Percentiles rank a stretch among this genome's conserved stretches.
Conservation (phyloP, 1,140 invertebrate species). For the Patella vulgata region DNA sequence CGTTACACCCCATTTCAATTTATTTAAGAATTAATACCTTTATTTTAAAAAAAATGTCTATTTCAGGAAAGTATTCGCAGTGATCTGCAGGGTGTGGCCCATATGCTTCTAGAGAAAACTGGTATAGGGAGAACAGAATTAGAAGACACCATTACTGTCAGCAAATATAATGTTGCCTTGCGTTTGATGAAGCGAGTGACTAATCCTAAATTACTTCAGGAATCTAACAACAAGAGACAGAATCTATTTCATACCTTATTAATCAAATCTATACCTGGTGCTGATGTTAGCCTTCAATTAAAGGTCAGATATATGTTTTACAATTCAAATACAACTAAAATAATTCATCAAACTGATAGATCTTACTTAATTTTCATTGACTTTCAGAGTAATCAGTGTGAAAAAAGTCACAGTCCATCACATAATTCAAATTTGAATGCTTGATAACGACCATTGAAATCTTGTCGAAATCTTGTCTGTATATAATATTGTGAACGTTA, state of each 20-base stretch:
- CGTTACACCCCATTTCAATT: too few species aligned
- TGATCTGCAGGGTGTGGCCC: constrained; percentile 57
- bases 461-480: too few species aligned
- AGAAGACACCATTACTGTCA: constrained; percentile 65
- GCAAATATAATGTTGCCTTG: constrained; percentile 65
- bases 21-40: too few species aligned
- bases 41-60: too few species aligned
- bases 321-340: too few species aligned
- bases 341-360: too few species aligned
- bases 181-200: constrained; percentile 62
- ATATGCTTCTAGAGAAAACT: constrained; percentile 52
- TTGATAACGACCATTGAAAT: too few species aligned
- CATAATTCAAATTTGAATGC: too few species aligned
- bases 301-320: constrained; percentile 47
- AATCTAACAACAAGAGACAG: constrained; percentile 52
- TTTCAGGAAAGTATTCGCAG: constrained; percentile 49
- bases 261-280: constrained; percentile 38
- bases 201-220: constrained; percentile 37
- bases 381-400: too few species aligned
- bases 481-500: too few species aligned
- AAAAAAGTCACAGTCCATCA: too few species aligned
- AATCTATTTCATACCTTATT: constrained; percentile 66
- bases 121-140: constrained; percentile 45
- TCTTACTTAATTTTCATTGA: too few species aligned
- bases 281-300: constrained; percentile 50